Conservation (phyloP, 2,888 invertebrate genomes). For the Amphipyra berbera region DNA sequence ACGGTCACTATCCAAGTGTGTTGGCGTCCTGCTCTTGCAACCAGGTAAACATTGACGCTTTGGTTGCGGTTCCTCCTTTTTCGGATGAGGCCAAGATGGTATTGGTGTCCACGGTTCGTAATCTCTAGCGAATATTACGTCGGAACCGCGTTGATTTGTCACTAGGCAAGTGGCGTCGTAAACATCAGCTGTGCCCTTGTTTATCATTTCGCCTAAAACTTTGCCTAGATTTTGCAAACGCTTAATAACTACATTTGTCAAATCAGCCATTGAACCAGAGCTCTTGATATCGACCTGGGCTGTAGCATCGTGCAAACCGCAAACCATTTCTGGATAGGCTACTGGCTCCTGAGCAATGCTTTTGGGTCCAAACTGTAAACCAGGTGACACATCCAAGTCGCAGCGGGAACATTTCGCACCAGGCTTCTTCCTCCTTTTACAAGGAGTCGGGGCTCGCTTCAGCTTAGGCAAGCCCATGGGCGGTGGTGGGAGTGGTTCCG, state of each 20-base stretch:
- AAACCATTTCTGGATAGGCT: slow-evolving; percentile 1
- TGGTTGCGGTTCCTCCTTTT: slow-evolving; percentile 47
- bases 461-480: slow-evolving; percentile 32
- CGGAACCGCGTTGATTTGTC: neutral
- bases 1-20: slow-evolving; percentile 48
- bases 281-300: neutral
- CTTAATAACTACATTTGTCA: slow-evolving; percentile 37
- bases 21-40: slow-evolving; percentile 64
- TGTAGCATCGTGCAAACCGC: slow-evolving; percentile 2
- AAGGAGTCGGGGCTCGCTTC: slow-evolving; percentile 21
- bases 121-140: slow-evolving; percentile 60
- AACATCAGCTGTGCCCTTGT: neutral
- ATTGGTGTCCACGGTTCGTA: slow-evolving; percentile 81
- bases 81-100: slow-evolving; percentile 75
- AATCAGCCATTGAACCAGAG: slow-evolving; percentile 16
- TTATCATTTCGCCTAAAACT: slow-evolving; percentile 8
- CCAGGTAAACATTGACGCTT: slow-evolving; percentile 68
- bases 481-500: slow-evolving; percentile 23
- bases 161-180: slow-evolving; percentile 19
- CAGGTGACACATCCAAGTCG: slow-evolving; percentile 10
- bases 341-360: neutral
- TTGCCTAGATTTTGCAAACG: slow-evolving; percentile 43
- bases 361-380: slow-evolving; percentile 4
- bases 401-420: slow-evolving; percentile 21
- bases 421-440: slow-evolving; percentile 21